Evolutionary conservation across 2,797 vertebrate genomes (phyloP).

Genomic region (Aselliscus stoliczkanus): DNA sequence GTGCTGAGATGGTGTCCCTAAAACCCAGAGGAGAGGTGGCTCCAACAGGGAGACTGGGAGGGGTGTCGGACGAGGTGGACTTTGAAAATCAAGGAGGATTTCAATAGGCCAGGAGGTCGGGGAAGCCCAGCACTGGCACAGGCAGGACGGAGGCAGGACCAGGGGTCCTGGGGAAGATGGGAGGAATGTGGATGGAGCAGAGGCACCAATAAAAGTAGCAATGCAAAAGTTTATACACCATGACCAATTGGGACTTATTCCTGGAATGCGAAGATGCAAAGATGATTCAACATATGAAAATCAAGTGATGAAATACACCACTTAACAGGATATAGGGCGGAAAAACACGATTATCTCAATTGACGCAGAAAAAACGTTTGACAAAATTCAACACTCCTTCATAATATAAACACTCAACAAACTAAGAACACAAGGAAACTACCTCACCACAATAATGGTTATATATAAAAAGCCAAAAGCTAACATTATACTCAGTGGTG

Average conservation of each 20-base stretch:
- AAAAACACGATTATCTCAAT: not conserved
- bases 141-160: not conserved
- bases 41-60: not conserved
- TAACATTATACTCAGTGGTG: not conserved
- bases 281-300: not conserved
- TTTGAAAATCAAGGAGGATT: not conserved
- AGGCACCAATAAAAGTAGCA: not conserved
- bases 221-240: not conserved
- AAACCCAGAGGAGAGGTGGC: not conserved
- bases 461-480: not conserved
- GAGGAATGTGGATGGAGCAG: not conserved
- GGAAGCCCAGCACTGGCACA: not conserved
- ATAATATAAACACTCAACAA: not conserved
- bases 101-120: accelerated
- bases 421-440: not conserved
- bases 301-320: not conserved
- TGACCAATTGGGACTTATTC: not conserved
- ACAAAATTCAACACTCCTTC: not conserved
- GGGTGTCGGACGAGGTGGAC: not conserved
- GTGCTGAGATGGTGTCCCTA: not conserved
- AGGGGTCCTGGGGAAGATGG: not conserved
- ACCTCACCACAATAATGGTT: not conserved
- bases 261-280: not conserved
- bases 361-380: not conserved
- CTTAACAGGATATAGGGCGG: not conserved